phyloP scores from a whole-genome alignment of 2,113 vertebrate species.

The Bucco capensis region DNA sequence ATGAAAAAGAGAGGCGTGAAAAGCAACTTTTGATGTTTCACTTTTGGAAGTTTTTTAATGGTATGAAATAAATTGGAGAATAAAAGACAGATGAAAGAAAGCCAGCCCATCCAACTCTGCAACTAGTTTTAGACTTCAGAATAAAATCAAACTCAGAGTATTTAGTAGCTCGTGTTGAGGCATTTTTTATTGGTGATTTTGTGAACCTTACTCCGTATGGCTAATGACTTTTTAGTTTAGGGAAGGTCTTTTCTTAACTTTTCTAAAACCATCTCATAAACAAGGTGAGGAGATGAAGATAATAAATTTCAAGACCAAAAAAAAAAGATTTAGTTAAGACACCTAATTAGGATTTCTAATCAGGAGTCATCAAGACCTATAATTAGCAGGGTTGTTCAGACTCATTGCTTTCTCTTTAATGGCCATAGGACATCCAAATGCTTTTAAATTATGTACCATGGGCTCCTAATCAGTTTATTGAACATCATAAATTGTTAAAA shows the following conservation, averaged over 20 bases:
- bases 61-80: background rate
- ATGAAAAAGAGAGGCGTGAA: background rate
- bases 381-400: slow-evolving; percentile 80
- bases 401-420: slow-evolving; percentile 76
- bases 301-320: slow-evolving; percentile 59
- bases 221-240: background rate
- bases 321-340: slow-evolving; percentile 78
- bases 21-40: background rate
- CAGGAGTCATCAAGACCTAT: slow-evolving; percentile 87
- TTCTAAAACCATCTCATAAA: slow-evolving; percentile 16
- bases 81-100: background rate
- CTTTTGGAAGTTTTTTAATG: background rate
- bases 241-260: slow-evolving; percentile 30
- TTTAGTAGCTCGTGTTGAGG: background rate
- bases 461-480: slow-evolving; percentile 79
- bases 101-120: background rate
- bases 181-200: background rate
- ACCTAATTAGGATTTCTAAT: slow-evolving; percentile 90
- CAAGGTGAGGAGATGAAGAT: slow-evolving; percentile 47
- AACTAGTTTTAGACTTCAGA: background rate
- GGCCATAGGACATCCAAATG: slow-evolving; percentile 74
- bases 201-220: background rate
- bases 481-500: slow-evolving; percentile 89
- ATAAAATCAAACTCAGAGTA: background rate
- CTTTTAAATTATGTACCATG: slow-evolving; percentile 75